These are phyloP conservation scores for Cydia fagiglandana DNA, from an alignment of 1,140 invertebrate species.

Conservation along the genomic window DNA sequence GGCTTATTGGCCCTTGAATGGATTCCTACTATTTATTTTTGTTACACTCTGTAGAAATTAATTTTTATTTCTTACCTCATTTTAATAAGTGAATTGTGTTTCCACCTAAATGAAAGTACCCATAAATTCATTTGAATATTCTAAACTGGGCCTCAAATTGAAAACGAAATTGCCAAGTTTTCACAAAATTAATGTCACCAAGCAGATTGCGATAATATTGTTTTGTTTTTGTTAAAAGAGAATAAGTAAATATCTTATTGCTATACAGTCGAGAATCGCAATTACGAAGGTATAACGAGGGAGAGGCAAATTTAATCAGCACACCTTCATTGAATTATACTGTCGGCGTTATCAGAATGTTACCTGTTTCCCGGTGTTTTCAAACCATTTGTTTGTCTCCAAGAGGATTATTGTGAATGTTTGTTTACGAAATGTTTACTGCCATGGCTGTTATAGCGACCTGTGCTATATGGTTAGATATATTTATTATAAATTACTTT, in stretches of 20 bases:
- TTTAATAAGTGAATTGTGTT: neutral
- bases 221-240: slow-evolving; percentile 14
- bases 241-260: slow-evolving; percentile 24
- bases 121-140: neutral
- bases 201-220: slow-evolving; percentile 4
- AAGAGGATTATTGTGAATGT: neutral
- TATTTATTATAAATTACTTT: neutral
- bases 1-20: no score
- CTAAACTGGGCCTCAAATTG: neutral
- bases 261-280: slow-evolving; percentile 21
- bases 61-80: neutral
- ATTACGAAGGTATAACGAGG: slow-evolving; percentile 18
- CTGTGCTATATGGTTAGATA: neutral
- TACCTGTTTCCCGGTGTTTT: slow-evolving; percentile 5
- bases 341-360: neutral
- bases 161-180: slow-evolving; percentile 8
- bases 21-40: no score
- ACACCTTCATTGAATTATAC: slow-evolving; percentile 7
- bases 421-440: slow-evolving; percentile 1
- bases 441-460: neutral
- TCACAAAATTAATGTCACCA: slow-evolving; percentile 6
- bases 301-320: slow-evolving; percentile 28
- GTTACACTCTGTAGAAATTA: no score
- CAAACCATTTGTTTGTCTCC: neutral
- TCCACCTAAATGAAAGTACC: neutral